A percentile compares a stretch with the other conserved stretches of the same genome.
Evolutionary conservation across 2,113 vertebrate species (phyloP).

Genomic region (Butorides virescens): DNA sequence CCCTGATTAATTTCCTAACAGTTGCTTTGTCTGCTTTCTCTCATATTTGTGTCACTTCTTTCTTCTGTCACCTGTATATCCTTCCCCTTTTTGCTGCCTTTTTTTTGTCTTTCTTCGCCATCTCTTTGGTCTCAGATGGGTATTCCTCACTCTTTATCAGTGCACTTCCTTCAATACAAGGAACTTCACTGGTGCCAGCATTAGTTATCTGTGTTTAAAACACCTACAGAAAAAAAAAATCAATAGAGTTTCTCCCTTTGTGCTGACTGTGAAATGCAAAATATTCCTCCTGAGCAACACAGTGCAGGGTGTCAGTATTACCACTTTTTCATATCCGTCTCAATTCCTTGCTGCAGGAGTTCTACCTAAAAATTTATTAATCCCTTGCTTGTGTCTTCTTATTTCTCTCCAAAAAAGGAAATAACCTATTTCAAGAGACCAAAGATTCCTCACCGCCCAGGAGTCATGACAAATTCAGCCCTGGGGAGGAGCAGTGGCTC

Average conservation of each 20-base stretch:
- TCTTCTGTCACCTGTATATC: not conserved
- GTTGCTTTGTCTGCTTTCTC: not conserved
- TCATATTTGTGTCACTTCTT: not conserved
- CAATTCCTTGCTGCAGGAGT: not conserved
- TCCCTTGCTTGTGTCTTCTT: not conserved
- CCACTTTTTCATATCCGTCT: not conserved
- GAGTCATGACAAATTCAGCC: conserved; percentile 44
- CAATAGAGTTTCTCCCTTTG: not conserved
- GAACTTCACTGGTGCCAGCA: not conserved
- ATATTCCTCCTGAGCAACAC: not conserved
- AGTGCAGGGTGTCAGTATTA: not conserved
- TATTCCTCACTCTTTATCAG: not conserved
- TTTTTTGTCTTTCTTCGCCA: not conserved
- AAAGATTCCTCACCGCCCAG: not conserved
- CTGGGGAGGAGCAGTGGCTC: conserved; percentile 36
- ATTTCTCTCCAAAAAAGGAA: conserved; percentile 31
- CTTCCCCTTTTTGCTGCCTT: not conserved
- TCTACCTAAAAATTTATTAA: conserved; percentile 13
- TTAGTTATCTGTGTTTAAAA: not conserved
- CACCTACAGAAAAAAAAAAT: not conserved
- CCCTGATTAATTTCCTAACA: not conserved
- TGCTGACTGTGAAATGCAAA: not conserved
- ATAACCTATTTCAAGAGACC: conserved; percentile 30
- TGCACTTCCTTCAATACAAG: not conserved
- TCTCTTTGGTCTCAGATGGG: not conserved